Evolutionary conservation across 2,113 vertebrate genomes (phyloP).

Genomic region (Odocoileus virginianus): DNA sequence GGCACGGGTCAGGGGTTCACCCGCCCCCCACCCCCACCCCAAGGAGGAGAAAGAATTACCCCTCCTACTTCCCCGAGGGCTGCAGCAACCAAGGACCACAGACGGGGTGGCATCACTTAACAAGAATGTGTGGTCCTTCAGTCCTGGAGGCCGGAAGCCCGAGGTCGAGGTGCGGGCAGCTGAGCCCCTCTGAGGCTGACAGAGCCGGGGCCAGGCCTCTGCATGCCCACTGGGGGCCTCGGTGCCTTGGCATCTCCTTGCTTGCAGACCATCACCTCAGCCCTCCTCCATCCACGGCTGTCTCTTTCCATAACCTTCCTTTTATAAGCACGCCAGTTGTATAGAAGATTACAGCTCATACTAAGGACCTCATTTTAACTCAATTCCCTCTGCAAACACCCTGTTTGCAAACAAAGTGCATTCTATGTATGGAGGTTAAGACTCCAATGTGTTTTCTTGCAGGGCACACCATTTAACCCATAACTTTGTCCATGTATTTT

Average conservation of each 20-base stretch:
- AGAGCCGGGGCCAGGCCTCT: neutral
- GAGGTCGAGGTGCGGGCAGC: neutral
- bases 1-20: accelerated
- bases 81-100: neutral
- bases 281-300: neutral
- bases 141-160: accelerated
- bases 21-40: neutral
- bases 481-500: accelerated
- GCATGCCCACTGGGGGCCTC: accelerated
- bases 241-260: neutral
- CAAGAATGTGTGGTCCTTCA: accelerated
- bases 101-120: accelerated
- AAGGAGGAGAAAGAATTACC: neutral
- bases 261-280: accelerated
- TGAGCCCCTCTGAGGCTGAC: neutral
- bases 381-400: neutral
- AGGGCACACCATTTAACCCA: neutral
- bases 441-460: neutral
- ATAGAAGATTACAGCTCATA: neutral
- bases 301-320: too few species aligned
- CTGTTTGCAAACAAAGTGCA: neutral
- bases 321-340: neutral
- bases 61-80: accelerated
- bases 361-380: neutral
- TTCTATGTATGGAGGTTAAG: too few species aligned